phyloP scores from a whole-genome alignment of 2,888 invertebrate genomes.

The Philonicus albiceps region DNA sequence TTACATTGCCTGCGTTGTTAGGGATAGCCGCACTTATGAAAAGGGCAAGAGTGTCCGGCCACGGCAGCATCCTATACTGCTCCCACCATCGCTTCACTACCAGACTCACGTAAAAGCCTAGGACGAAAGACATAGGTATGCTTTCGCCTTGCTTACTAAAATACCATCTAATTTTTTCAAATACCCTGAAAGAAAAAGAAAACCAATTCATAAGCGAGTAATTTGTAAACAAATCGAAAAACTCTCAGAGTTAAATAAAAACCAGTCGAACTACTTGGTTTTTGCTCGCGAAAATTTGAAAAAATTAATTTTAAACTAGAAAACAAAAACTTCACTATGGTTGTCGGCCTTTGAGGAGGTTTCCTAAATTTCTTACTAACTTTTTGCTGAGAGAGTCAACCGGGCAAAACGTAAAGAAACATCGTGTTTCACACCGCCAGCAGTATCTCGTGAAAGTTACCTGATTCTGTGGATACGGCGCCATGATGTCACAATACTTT shows the following conservation, averaged over 20 bases:
- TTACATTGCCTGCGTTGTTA: slow-evolving; percentile 73
- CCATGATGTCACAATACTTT: neutral
- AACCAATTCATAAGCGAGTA: neutral
- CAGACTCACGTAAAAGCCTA: slow-evolving; percentile 93
- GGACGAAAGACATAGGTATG: slow-evolving; percentile 94
- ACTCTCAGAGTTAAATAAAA: neutral
- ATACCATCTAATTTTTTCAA: slow-evolving; percentile 85
- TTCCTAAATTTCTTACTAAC: neutral
- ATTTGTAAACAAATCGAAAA: neutral
- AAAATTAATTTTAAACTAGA: neutral
- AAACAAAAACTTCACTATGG: neutral
- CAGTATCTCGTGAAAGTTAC: neutral
- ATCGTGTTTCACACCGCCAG: neutral
- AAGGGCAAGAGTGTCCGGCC: slow-evolving; percentile 92
- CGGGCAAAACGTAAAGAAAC: neutral
- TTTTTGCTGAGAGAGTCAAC: neutral
- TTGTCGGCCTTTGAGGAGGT: neutral
- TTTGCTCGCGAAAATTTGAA: neutral
- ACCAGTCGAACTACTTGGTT: neutral
- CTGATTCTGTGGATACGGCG: neutral
- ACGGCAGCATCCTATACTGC: slow-evolving; percentile 89
- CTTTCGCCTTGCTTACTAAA: slow-evolving; percentile 88
- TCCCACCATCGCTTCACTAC: slow-evolving; percentile 96
- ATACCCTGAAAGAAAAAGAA: slow-evolving; percentile 71
- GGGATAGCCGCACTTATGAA: slow-evolving; percentile 92